Conservation (phyloP, 2,797 vertebrate species). For the Allobates femoralis region DNA sequence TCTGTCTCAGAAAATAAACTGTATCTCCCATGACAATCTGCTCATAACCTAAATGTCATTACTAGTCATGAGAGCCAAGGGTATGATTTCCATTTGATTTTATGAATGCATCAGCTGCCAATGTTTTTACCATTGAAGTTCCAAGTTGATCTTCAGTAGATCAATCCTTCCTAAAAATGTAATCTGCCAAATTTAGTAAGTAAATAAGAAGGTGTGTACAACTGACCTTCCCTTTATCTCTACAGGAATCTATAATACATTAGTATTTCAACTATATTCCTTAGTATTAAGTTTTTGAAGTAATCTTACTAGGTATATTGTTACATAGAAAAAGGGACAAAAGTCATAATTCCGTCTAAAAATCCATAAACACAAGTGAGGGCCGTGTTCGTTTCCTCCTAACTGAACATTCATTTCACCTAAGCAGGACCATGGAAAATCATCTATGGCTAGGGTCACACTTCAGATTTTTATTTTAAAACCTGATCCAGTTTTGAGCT, state of each 20-base stretch:
- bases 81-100: slow-evolving; percentile 14
- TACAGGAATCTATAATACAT: neutral
- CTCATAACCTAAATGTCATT: slow-evolving; percentile 21
- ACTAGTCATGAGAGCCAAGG: slow-evolving; percentile 18
- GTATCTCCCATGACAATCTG: slow-evolving; percentile 20
- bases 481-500: no score
- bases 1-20: slow-evolving; percentile 31
- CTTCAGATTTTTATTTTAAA: no score
- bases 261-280: neutral
- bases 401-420: no score
- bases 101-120: slow-evolving; percentile 19
- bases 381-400: no score
- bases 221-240: neutral
- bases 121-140: slow-evolving; percentile 7
- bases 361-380: no score
- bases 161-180: neutral
- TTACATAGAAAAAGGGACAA: no score
- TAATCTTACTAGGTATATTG: no score
- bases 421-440: no score
- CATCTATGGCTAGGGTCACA: no score
- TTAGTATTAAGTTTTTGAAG: no score
- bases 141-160: neutral
- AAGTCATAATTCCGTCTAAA: no score
- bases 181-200: neutral
- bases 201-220: neutral